These are phyloP conservation scores for Catocala fraxini DNA, from an alignment of 2,888 invertebrate genomes.

Conservation along the genomic window DNA sequence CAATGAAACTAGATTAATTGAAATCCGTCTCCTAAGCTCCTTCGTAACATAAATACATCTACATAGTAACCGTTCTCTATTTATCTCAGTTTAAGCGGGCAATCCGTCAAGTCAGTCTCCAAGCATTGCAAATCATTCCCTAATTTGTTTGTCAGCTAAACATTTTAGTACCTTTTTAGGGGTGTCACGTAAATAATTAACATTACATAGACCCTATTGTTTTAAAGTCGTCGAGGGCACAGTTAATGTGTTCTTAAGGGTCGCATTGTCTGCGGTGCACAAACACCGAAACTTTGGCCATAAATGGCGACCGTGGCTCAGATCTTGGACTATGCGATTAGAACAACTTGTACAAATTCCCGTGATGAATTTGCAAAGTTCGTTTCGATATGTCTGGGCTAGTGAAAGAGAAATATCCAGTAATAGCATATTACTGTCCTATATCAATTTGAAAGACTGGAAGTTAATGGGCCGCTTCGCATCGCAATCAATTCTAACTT, in stretches of 20 bases:
- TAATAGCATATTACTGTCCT: constrained; percentile 18
- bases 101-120: not conserved
- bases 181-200: constrained; percentile 72
- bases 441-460: constrained; percentile 24
- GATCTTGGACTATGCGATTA: constrained; percentile 55
- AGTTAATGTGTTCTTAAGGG: constrained; percentile 64
- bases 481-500: constrained; percentile 7
- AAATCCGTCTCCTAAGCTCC: no score
- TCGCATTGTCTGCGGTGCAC: constrained; percentile 62
- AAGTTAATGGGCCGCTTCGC: constrained; percentile 4
- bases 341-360: constrained; percentile 46
- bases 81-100: not conserved
- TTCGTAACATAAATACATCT: not conserved
- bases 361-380: constrained; percentile 44
- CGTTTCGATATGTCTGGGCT: constrained; percentile 20
- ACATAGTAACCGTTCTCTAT: not conserved
- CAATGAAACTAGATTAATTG: no score
- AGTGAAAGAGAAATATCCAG: constrained; percentile 16
- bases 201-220: constrained; percentile 61
- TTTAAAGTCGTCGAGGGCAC: constrained; percentile 51
- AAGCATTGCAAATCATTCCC: constrained; percentile 20
- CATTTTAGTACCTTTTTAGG: constrained; percentile 40
- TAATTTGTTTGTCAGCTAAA: constrained; percentile 39
- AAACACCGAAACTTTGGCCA: constrained; percentile 71
- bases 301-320: constrained; percentile 64